A percentile compares a stretch with the other conserved stretches of the same genome.
These are phyloP conservation scores for Platygyra sinensis DNA, from an alignment of 64 coral and sea anemone genomes.

Conservation along the genomic window DNA sequence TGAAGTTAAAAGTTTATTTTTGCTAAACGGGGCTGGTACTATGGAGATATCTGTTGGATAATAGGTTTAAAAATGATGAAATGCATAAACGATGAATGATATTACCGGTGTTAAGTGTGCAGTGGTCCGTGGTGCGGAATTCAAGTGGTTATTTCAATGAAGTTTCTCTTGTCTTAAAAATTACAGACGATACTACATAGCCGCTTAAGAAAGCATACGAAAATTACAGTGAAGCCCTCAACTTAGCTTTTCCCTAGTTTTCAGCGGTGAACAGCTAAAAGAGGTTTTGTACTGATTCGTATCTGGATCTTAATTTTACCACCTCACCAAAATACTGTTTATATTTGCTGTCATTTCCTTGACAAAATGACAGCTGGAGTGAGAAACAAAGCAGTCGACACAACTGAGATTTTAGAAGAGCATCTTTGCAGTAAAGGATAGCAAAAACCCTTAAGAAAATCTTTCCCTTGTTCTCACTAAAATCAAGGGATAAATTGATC, in stretches of 20 bases:
- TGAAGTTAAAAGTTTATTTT: conserved; percentile 21
- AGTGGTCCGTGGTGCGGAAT: conserved; percentile 8
- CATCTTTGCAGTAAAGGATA: background rate
- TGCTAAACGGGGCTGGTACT: conserved; percentile 27
- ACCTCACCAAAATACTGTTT: background rate
- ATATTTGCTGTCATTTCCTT: background rate
- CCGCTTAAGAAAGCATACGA: background rate
- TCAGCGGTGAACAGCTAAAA: background rate
- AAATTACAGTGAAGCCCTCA: background rate
- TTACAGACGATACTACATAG: background rate
- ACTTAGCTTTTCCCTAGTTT: background rate
- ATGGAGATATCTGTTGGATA: background rate
- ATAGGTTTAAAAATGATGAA: conserved; percentile 26
- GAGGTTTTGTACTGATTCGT: background rate
- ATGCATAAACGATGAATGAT: conserved; percentile 37
- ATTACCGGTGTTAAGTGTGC: conserved; percentile 9
- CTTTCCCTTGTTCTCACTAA: background rate
- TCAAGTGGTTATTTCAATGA: conserved; percentile 20
- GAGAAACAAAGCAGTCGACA: background rate
- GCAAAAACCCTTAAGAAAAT: background rate
- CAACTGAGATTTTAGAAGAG: background rate
- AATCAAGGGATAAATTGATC: background rate
- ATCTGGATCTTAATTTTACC: background rate
- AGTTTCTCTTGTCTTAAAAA: conserved; percentile 1
- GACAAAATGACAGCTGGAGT: background rate